These are phyloP conservation scores for Gadus chalcogrammus DNA, from an alignment of 2,113 vertebrate species.

Conservation along the genomic window DNA sequence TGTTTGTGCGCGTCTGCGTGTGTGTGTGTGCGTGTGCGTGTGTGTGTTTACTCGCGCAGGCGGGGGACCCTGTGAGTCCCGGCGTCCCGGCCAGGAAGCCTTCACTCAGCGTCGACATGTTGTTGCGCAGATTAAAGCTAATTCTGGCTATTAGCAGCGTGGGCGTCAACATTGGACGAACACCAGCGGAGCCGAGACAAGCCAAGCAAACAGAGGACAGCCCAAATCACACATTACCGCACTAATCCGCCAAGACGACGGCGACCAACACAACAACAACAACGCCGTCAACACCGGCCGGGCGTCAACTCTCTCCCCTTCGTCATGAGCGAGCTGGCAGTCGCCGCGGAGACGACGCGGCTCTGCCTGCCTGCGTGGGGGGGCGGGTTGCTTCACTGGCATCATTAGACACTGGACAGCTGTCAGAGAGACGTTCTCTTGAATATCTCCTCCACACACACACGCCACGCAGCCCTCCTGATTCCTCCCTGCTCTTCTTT, in stretches of 20 bases:
- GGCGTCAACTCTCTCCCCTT: constrained; percentile 23
- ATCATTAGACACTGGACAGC: constrained; percentile 60
- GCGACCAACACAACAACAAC: constrained; percentile 40
- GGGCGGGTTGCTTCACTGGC: constrained; percentile 43
- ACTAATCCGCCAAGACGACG: constrained; percentile 58
- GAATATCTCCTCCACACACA: constrained; percentile 45
- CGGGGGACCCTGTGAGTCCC: constrained; percentile 1
- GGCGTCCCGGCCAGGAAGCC: constrained; percentile 39
- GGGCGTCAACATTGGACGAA: constrained; percentile 55
- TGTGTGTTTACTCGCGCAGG: not conserved
- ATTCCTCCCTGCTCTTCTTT: constrained; percentile 45
- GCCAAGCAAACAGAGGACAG: constrained; percentile 53
- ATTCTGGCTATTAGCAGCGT: constrained; percentile 55
- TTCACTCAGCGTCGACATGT: constrained; percentile 46
- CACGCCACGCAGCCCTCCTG: no score
- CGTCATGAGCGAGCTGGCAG: constrained; percentile 58
- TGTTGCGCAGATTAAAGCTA: constrained; percentile 55
- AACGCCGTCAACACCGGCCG: constrained; percentile 41
- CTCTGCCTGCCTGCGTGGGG: constrained; percentile 53
- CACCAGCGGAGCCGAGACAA: constrained; percentile 58
- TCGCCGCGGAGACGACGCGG: constrained; percentile 36
- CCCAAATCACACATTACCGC: constrained; percentile 34
- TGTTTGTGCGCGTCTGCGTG: not conserved
- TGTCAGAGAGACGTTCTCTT: constrained; percentile 63
- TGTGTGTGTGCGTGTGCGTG: not conserved